Conservation (phyloP, 2,888 invertebrate genomes). For the Drosophila dives region DNA sequence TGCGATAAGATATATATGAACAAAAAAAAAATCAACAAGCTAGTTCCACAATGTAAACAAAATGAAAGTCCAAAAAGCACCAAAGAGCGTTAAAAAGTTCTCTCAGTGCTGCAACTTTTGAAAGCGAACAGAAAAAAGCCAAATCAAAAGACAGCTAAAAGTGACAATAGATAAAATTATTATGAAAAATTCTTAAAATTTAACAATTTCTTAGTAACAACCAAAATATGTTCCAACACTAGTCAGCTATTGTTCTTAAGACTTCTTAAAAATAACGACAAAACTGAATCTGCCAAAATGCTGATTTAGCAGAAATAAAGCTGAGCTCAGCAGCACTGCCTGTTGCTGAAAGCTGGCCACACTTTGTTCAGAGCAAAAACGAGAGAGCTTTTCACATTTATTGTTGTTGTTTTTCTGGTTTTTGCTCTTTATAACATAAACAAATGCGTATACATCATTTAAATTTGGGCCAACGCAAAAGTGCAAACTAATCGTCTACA, state of each 20-base stretch:
- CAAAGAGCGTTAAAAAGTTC: constrained; percentile 17
- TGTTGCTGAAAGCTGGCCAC: constrained; percentile 34
- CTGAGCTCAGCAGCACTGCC: constrained; percentile 20
- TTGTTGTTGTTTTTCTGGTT: constrained; percentile 10
- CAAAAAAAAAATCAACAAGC: constrained; percentile 18
- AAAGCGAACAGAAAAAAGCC: background rate
- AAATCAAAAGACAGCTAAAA: background rate
- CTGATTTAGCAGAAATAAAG: constrained; percentile 6
- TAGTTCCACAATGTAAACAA: constrained; percentile 52
- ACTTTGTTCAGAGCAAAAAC: background rate
- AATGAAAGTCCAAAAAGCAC: constrained; percentile 26
- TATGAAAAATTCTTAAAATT: background rate
- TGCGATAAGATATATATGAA: constrained; percentile 51
- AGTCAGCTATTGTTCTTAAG: background rate
- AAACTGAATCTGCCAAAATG: background rate
- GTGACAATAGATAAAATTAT: background rate
- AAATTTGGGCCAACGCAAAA: constrained; percentile 35
- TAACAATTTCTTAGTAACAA: background rate
- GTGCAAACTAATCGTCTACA: constrained; percentile 57
- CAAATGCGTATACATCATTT: constrained; percentile 67
- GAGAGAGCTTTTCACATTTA: constrained; percentile 15
- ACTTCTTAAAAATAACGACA: background rate
- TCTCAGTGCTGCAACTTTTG: constrained; percentile 11
- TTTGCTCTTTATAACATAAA: constrained; percentile 51
- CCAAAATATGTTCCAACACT: background rate